These are phyloP conservation scores for Drosophila bocqueti DNA, from an alignment of 1,140 invertebrate genomes.

Conservation along the genomic window DNA sequence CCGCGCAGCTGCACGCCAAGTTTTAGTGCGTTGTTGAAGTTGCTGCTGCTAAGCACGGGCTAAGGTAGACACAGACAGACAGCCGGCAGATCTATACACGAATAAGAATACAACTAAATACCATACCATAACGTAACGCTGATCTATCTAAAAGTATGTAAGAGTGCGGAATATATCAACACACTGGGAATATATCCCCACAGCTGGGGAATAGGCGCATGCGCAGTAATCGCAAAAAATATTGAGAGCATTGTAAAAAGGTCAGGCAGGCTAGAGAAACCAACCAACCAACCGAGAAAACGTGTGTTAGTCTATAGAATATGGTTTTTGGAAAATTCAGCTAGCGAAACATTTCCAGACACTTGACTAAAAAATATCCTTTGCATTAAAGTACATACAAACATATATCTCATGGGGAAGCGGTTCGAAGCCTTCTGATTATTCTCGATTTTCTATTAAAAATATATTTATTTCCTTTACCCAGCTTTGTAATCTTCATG, in stretches of 20 bases:
- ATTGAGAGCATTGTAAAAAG: slow-evolving; percentile 72
- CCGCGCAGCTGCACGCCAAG: slow-evolving; percentile 29
- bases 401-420: slow-evolving; percentile 37
- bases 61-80: slow-evolving; percentile 32
- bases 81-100: slow-evolving; percentile 48
- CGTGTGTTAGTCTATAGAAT: slow-evolving; percentile 59
- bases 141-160: slow-evolving; percentile 66
- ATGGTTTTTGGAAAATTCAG: slow-evolving; percentile 33
- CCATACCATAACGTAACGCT: slow-evolving; percentile 60
- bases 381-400: slow-evolving; percentile 5
- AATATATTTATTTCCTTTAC: slow-evolving; percentile 8
- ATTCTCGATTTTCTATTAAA: slow-evolving; percentile 2
- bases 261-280: slow-evolving; percentile 63
- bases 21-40: slow-evolving; percentile 52
- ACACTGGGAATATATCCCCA: slow-evolving; percentile 16
- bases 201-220: slow-evolving; percentile 43
- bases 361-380: slow-evolving; percentile 10
- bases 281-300: slow-evolving; percentile 59
- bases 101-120: slow-evolving; percentile 45
- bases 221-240: slow-evolving; percentile 43
- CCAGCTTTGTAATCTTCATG: slow-evolving; percentile 12
- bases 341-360: slow-evolving; percentile 39
- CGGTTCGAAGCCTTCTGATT: slow-evolving; percentile 15
- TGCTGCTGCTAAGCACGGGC: slow-evolving; percentile 41
- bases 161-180: slow-evolving; percentile 40